Evolutionary conservation across 2,797 vertebrate genomes (phyloP).

Genomic region (Xenentodon cancila): DNA sequence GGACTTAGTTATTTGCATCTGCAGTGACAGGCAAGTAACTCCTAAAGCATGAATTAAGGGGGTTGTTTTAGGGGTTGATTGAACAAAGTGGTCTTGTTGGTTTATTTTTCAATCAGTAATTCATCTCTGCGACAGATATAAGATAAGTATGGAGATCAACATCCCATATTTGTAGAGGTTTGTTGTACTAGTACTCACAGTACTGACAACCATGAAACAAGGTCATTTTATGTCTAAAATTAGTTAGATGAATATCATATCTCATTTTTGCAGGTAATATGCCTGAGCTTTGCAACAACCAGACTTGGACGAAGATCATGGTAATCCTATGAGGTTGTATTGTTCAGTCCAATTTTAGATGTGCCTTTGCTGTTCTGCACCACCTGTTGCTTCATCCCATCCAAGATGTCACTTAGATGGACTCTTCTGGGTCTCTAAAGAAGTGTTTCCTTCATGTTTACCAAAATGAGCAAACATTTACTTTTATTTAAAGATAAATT

Average conservation of each 20-base stretch:
- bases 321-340: slow-evolving; percentile 59
- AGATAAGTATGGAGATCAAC: slow-evolving; percentile 30
- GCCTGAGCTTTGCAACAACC: slow-evolving; percentile 6
- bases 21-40: not conserved
- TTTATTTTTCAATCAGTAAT: slow-evolving; percentile 15
- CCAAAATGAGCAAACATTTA: not conserved
- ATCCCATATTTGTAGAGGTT: not conserved
- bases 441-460: not conserved
- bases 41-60: not conserved
- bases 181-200: not conserved
- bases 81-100: not conserved
- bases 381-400: slow-evolving; percentile 67
- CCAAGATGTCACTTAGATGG: slow-evolving; percentile 30
- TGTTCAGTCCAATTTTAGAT: slow-evolving; percentile 77
- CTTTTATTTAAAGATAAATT: not conserved
- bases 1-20: not conserved
- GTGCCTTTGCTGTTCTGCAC: slow-evolving; percentile 40
- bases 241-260: not conserved
- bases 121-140: slow-evolving; percentile 54
- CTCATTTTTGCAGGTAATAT: slow-evolving; percentile 11
- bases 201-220: not conserved
- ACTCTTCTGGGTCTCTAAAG: slow-evolving; percentile 3
- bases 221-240: slow-evolving; percentile 1
- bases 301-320: slow-evolving; percentile 32
- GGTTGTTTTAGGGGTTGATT: too few relatives aligned